Conservation (phyloP, 2,888 invertebrate species). For the Nemotelus nigrinus region DNA sequence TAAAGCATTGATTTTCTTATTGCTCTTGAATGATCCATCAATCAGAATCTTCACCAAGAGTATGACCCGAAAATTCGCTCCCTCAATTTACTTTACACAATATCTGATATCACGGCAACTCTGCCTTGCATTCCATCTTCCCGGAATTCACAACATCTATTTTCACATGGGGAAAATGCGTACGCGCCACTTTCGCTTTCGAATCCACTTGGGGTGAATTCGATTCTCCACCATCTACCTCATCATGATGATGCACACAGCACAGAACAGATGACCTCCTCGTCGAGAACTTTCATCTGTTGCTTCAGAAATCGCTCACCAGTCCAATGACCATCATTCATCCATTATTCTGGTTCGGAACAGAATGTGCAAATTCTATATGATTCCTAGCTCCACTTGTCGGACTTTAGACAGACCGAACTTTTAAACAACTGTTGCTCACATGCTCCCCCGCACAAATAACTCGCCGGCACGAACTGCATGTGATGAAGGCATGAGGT, state of each 20-base stretch:
- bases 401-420: neutral
- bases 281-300: slow-evolving; percentile 45
- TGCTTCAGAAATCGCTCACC: slow-evolving; percentile 31
- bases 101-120: neutral
- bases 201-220: slow-evolving; percentile 23
- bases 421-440: slow-evolving; percentile 31
- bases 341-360: neutral
- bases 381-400: neutral
- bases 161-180: slow-evolving; percentile 35
- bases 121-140: neutral
- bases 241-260: too few relatives aligned
- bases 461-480: neutral
- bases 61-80: too few relatives aligned
- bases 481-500: neutral
- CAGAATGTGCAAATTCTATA: neutral
- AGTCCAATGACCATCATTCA: neutral
- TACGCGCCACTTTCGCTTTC: slow-evolving; percentile 49
- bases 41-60: too few relatives aligned
- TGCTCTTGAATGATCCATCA: too few relatives aligned
- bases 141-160: neutral
- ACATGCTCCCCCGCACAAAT: neutral
- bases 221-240: neutral
- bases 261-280: slow-evolving; percentile 20
- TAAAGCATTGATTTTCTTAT: too few relatives aligned
- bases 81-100: too few relatives aligned